Base-by-base conservation (phyloP, 1,140 invertebrate genomes). In the Aphelenchoides fujianensis region DNA sequence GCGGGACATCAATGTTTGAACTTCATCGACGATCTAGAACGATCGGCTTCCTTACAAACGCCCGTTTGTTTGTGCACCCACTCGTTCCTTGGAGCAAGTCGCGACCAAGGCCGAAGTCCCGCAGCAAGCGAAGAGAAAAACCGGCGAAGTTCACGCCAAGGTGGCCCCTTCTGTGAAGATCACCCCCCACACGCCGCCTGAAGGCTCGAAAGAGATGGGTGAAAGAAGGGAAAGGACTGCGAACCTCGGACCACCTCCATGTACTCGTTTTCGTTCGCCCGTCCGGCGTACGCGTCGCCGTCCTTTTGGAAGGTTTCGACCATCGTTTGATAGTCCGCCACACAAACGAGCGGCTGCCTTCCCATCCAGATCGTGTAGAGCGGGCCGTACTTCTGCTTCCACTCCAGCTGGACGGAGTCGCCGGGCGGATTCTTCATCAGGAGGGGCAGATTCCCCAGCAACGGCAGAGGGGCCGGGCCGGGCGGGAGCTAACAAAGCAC, bases 291-390 rank as follows among this genome's bases (percentile, higher is more conserved):
- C 7, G 55, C 55, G 7, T 23, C 5, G 5, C 5, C 55, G 23
- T 59, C 55, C 23, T 59, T 5, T 59, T 59, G 55, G 34, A 59
- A 59, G 5, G 5, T 59, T 27, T 59, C 55, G 19, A 59, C 19
- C 28, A 59, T 59, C 55, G 34, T 5, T 7, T 59, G 28, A 32
- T 7, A 59, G 23, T 59, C 55, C 27, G 5, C 19, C 28, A 59
- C 55, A 16, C 28, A 5, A 59, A 59, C 23, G 5, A 59, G 5
- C 19, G 55, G 55, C 34, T 19, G 12, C 19, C 12, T 7, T 7
- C 55, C 55, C 55, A 59, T 27, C 55, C 55, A 59, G 19, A 59
- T 7, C 28, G 55, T 59, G 55, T 30, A 59, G 7, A 59, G 12
- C 23, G 12, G 12, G 5, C 19, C 19, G 23, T 59, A 59, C 55